Base-by-base conservation (phyloP, 2,113 vertebrate genomes). In the Megatriorchis doriae region DNA sequence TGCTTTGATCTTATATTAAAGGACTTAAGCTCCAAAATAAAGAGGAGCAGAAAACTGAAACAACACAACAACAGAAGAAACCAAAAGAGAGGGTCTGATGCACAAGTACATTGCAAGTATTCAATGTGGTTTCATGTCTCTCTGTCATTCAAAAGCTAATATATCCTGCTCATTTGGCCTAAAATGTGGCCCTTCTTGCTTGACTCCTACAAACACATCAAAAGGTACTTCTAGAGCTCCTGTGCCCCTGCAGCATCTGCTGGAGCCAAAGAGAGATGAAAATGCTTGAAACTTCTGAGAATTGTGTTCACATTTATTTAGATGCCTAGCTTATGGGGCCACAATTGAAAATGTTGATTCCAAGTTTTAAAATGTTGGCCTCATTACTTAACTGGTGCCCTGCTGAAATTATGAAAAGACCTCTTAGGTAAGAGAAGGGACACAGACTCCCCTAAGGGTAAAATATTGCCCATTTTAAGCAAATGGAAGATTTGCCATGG, bases 1-100 rank as follows among this genome's bases (percentile, higher is more conserved):
- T 93, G 94, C 84, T 96, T 95, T 97, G 91, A 96, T 95, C 95
- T 97, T 95, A 95, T 90, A 97, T 96, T 94, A 95, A 97, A 97
- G 67, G 94, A 94, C 31, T 94, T 91, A 91, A 90, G 97, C 97
- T 96, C 95, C 96, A 95, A 95, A 97, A 95, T 83, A 94, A 95
- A 86, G 86, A 88, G 84, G 96, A 97, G 94, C 95, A 94, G 93
- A 95, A 96, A 96, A 95, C 62, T 95, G 87, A 95, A 94, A 97
- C 89, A 97, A 97, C 61, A 96, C 53, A 97, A 96, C 86, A 96
- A 96, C 67, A 96, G 90, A 92, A 70, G 93, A 96, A 96, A 97
- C 77, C 82, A 95, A 96, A 95, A 77, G 93, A 94, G 93, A 95
- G 71, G 89, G 59, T 96, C 91, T 95, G 97, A 96, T 97, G 93